Evolutionary conservation across 1,140 invertebrate genomes (phyloP).

Genomic region (Rhagoletis zephyria): DNA sequence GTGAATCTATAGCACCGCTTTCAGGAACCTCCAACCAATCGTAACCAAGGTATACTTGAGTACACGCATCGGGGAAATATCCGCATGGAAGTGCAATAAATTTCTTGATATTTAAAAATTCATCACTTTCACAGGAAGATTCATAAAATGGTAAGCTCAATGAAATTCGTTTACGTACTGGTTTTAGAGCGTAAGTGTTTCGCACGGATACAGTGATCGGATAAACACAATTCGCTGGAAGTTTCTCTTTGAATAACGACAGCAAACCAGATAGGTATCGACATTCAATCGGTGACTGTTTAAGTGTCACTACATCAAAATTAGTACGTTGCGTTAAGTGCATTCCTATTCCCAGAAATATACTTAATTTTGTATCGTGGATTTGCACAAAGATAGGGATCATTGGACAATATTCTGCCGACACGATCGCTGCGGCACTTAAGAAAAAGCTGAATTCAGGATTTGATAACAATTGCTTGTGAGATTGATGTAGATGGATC

Average conservation of each 20-base stretch:
- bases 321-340: conserved; percentile 82
- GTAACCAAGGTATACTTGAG: conserved; percentile 85
- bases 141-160: no score
- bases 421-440: conserved; percentile 87
- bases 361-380: conserved; percentile 84
- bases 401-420: conserved; percentile 86
- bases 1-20: conserved; percentile 89
- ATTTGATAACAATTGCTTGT: conserved; percentile 76
- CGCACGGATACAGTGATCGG: conserved; percentile 81
- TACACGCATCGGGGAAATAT: conserved; percentile 85
- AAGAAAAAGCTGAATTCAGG: conserved; percentile 90
- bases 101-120: background rate
- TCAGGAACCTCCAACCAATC: conserved; percentile 91
- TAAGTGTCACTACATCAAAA: conserved; percentile 91
- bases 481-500: conserved; percentile 77
- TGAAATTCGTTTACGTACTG: conserved; percentile 76
- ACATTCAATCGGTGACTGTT: conserved; percentile 85
- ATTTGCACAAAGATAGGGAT: conserved; percentile 91
- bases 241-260: conserved; percentile 86
- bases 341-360: conserved; percentile 86
- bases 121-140: conserved; percentile 63
- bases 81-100: conserved; percentile 86
- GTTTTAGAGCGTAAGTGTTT: conserved; percentile 87
- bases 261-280: conserved; percentile 86
- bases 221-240: conserved; percentile 78